Conservation (phyloP, 1,140 invertebrate species). For the Dendroctonus valens region DNA sequence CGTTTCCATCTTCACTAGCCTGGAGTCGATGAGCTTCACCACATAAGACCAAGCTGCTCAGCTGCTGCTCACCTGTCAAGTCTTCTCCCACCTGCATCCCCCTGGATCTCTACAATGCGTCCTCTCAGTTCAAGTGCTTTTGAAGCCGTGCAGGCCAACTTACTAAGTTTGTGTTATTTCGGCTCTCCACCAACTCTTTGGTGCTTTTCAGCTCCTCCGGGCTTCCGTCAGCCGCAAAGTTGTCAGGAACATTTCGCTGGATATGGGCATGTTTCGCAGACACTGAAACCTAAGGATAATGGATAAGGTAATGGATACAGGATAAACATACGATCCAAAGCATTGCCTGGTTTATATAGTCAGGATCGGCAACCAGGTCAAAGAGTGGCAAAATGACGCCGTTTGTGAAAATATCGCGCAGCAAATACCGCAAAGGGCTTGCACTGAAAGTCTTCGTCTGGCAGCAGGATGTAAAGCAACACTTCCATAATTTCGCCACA, state of each 20-base stretch:
- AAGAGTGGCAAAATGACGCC: slow-evolving; percentile 78
- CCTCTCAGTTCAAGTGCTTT: too few relatives aligned
- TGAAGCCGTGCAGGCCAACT: slow-evolving; percentile 36
- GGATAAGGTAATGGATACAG: background rate
- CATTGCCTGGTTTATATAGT: slow-evolving; percentile 91
- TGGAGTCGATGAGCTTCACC: slow-evolving; percentile 69
- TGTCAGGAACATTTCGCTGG: slow-evolving; percentile 79
- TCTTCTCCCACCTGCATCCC: slow-evolving; percentile 84
- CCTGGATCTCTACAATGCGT: slow-evolving; percentile 64
- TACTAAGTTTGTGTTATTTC: slow-evolving; percentile 76
- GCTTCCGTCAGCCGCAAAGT: slow-evolving; percentile 76
- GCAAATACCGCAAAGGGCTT: slow-evolving; percentile 72
- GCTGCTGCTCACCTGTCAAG: slow-evolving; percentile 78
- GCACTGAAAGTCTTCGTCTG: slow-evolving; percentile 83
- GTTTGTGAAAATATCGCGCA: slow-evolving; percentile 80
- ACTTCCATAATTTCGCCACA: slow-evolving; percentile 83
- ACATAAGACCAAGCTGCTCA: slow-evolving; percentile 86
- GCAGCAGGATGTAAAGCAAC: slow-evolving; percentile 79
- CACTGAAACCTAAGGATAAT: slow-evolving; percentile 60
- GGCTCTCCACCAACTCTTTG: slow-evolving; percentile 71
- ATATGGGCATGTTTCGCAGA: slow-evolving; percentile 68
- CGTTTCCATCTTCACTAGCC: slow-evolving; percentile 62
- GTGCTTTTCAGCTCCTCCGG: slow-evolving; percentile 79
- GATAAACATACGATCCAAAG: slow-evolving; percentile 77
- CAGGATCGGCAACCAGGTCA: slow-evolving; percentile 83